These are phyloP conservation scores for Notolepis coatsorum DNA, from an alignment of 2,797 vertebrate species.

Conservation along the genomic window DNA sequence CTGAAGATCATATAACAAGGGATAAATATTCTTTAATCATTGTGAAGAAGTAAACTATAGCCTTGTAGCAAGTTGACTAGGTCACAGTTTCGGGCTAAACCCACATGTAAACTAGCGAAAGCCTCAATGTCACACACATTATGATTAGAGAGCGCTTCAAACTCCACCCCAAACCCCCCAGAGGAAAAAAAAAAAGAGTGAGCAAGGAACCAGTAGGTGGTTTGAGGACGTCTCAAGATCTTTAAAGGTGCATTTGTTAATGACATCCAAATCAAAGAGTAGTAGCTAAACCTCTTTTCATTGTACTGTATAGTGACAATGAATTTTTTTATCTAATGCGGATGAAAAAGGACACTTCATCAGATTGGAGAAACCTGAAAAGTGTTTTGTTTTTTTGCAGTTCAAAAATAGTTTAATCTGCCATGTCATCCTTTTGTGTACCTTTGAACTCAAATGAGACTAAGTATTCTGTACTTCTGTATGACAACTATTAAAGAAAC, in stretches of 20 bases:
- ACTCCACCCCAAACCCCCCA: background rate
- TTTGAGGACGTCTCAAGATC: background rate
- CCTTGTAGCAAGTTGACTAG: background rate
- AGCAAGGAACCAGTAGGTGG: background rate
- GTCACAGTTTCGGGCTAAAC: background rate
- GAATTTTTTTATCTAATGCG: too few species aligned
- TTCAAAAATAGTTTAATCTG: background rate
- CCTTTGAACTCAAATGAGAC: constrained; percentile 9
- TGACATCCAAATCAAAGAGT: constrained; percentile 31
- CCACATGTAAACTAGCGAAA: background rate
- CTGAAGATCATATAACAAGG: background rate
- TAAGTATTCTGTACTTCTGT: too few species aligned
- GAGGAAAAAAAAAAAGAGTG: too few species aligned
- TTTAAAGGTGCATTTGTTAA: constrained; percentile 19
- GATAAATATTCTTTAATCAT: background rate
- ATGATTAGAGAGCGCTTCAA: background rate
- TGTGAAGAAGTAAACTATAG: background rate
- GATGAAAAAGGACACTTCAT: too few species aligned
- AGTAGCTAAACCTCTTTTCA: background rate
- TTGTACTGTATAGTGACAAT: too few species aligned
- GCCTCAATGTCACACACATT: background rate
- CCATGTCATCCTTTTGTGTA: constrained; percentile 2
- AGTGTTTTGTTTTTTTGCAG: constrained; percentile 1
- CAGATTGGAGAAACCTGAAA: constrained; percentile 7
- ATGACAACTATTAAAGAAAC: too few species aligned